phyloP scores from a whole-genome alignment of 2,113 vertebrate genomes.

The Xenopus tropicalis region DNA sequence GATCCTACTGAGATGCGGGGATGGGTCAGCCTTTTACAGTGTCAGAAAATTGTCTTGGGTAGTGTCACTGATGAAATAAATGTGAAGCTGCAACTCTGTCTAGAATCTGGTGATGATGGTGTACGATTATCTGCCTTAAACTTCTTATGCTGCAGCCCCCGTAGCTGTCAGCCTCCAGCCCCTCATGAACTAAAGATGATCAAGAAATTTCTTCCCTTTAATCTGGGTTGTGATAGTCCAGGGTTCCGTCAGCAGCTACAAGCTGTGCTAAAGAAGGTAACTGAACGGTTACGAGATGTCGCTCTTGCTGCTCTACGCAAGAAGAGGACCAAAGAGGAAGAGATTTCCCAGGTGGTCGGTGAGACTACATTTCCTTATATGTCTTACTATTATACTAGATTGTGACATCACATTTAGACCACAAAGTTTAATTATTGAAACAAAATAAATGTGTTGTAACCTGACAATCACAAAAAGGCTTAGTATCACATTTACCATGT shows the following conservation, averaged over 20 bases:
- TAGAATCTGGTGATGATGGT: slow-evolving; percentile 67
- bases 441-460: too few species aligned
- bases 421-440: too few species aligned
- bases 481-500: too few species aligned
- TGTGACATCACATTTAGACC: too few species aligned
- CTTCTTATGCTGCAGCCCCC: slow-evolving; percentile 75
- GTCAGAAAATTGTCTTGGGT: slow-evolving; percentile 57
- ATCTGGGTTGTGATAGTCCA: slow-evolving; percentile 77
- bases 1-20: slow-evolving; percentile 62
- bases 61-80: slow-evolving; percentile 50
- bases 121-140: slow-evolving; percentile 70
- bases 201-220: slow-evolving; percentile 72
- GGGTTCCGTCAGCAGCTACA: slow-evolving; percentile 84
- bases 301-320: slow-evolving; percentile 67
- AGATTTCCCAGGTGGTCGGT: slow-evolving; percentile 71
- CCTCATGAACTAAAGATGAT: slow-evolving; percentile 61
- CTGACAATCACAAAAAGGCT: too few species aligned
- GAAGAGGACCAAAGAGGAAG: slow-evolving; percentile 6
- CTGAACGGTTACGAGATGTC: slow-evolving; percentile 77
- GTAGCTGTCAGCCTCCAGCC: slow-evolving; percentile 65
- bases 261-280: slow-evolving; percentile 64
- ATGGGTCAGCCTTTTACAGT: slow-evolving; percentile 73
- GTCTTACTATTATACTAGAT: too few species aligned
- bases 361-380: slow-evolving; percentile 41
- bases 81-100: slow-evolving; percentile 62